Base-by-base conservation (phyloP, 2,888 invertebrate genomes). In the Chelonus formosanus region DNA sequence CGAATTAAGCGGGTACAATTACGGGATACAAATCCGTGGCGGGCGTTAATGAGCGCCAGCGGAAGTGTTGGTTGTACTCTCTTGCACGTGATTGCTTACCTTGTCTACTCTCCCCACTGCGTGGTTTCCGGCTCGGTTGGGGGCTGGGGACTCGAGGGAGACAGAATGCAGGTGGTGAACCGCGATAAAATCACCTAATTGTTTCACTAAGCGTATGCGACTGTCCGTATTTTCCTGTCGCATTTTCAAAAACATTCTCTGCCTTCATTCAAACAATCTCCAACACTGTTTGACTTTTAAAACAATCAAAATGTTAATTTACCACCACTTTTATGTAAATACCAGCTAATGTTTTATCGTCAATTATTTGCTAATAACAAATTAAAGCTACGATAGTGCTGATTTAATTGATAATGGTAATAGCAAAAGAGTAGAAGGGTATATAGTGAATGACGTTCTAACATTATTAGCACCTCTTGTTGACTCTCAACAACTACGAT, bases 201-300 rank as follows among this genome's bases (percentile, higher is more conserved):
- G 84, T 84, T 82, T 83, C 78, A 78, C 81, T 83, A 83, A 84
- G 82, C 82, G 83, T 82, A 82, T 80, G 83, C 78, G 82, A 82
- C 78, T 81, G 79, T 80, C 76, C 80, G 54, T 45, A 62, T 63
- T 67, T 67, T 63, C 63, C 57, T 57, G 61, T 40, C 40, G 40
- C 6, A 6, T 40, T 40, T 40, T 20, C 20, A 20, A 20, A 20
- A 20, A 20, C 20, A 20, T 20, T 20, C 20, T 20, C 20, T 2
- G 20, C 20, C 20, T 20, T 20, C 20, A 20, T 20, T 20, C 20
- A 20, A 20, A 20, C 20, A 20, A 20, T 20, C 2, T 20, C 20
- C 20, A 20, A 2, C 20, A 20, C 20, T 20, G 2, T 2, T 20
- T 20, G 20, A 20, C 20, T 20, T 20, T 20, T 2, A 20, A 20